Evolutionary conservation across 2,888 invertebrate genomes (phyloP).

Genomic region (Tachystola acroxantha): DNA sequence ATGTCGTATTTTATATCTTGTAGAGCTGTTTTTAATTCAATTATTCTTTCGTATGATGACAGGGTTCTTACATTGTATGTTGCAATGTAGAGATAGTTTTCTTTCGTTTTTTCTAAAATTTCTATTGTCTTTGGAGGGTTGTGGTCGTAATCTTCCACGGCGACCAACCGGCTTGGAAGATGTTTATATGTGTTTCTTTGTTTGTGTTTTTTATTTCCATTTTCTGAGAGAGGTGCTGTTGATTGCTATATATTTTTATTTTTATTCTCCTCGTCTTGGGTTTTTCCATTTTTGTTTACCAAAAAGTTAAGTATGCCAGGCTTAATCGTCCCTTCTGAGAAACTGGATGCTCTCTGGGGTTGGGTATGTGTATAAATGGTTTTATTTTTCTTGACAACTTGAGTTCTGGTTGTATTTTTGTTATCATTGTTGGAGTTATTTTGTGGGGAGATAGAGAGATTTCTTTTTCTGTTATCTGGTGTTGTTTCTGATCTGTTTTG

Average conservation of each 20-base stretch:
- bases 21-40: constrained; percentile 14
- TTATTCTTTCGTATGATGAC: constrained; percentile 14
- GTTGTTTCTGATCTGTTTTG: constrained; percentile 10
- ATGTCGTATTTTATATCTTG: constrained; percentile 20
- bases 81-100: not conserved
- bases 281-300: not conserved
- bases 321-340: not conserved
- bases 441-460: constrained; percentile 13
- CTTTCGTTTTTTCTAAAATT: not conserved
- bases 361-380: not conserved
- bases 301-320: constrained; percentile 5
- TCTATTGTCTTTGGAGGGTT: constrained; percentile 13
- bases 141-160: constrained; percentile 15
- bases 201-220: no score
- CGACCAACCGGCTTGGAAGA: constrained; percentile 17
- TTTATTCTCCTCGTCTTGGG: constrained; percentile 1
- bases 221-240: constrained; percentile 2
- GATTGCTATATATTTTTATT: constrained; percentile 5
- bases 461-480: constrained; percentile 11
- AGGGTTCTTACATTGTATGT: constrained; percentile 20
- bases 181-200: no score
- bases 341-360: no score
- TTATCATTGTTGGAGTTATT: constrained; percentile 4
- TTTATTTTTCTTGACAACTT: constrained; percentile 12
- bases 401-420: constrained; percentile 8